Evolutionary conservation across 2,797 vertebrate genomes (phyloP).

Genomic region (Zonotrichia albicollis): DNA sequence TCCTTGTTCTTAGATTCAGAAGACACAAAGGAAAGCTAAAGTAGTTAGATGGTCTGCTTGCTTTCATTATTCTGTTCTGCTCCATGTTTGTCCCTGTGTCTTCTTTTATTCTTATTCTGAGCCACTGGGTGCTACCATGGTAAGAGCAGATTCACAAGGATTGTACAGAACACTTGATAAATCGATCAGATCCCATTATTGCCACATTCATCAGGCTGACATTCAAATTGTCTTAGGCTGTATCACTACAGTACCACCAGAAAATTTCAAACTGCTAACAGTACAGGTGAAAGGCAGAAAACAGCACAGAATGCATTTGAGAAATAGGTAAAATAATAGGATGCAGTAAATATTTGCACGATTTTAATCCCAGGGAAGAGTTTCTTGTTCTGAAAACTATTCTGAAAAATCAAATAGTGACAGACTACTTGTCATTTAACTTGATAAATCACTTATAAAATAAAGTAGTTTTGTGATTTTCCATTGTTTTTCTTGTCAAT

Average conservation of each 20-base stretch:
- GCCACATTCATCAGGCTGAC: slow-evolving; percentile 20
- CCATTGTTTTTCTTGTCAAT: background rate
- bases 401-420: background rate
- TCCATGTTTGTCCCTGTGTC: background rate
- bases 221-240: background rate
- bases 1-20: background rate
- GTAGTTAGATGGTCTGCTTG: background rate
- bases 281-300: background rate
- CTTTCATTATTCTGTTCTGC: background rate
- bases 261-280: background rate
- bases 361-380: background rate
- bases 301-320: background rate
- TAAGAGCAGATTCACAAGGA: background rate
- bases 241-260: background rate
- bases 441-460: background rate
- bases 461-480: background rate
- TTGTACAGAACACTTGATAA: background rate
- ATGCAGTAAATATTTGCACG: background rate
- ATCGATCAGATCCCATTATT: background rate
- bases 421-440: background rate
- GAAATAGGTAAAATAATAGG: background rate
- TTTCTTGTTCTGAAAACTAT: background rate
- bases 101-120: background rate
- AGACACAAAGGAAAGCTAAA: background rate
- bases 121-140: background rate